Conservation (phyloP, 2,113 vertebrate species). For the Pundamilia nyererei region DNA sequence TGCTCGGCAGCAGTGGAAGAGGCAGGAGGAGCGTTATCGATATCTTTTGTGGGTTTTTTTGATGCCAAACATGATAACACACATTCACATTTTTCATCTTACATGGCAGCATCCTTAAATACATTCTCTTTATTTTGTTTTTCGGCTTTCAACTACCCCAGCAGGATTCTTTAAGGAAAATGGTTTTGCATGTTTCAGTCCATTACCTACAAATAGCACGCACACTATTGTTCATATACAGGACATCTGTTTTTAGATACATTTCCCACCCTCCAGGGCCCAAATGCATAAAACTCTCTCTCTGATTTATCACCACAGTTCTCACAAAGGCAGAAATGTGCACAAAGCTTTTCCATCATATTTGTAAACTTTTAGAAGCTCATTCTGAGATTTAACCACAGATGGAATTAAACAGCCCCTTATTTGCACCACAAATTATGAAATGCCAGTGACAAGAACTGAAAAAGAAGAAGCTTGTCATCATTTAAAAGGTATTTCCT, state of each 20-base stretch:
- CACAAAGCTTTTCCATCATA: not conserved
- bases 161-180: not conserved
- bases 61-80: not conserved
- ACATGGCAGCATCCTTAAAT: not conserved
- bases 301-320: not conserved
- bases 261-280: not conserved
- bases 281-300: not conserved
- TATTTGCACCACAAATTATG: not conserved
- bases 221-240: not conserved
- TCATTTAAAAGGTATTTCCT: not conserved
- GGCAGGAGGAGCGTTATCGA: not conserved
- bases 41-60: rapidly evolving
- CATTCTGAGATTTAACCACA: not conserved
- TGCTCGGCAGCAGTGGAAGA: not conserved
- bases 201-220: not conserved
- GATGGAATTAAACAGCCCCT: not conserved
- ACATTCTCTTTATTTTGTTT: rapidly evolving
- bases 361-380: not conserved
- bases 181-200: not conserved
- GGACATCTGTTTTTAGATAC: not conserved
- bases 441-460: not conserved
- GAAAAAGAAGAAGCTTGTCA: not conserved
- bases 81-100: not conserved
- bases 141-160: not conserved
- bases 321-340: not conserved